Evolutionary conservation across 2,113 vertebrate species (phyloP).

Genomic region (Conger conger): DNA sequence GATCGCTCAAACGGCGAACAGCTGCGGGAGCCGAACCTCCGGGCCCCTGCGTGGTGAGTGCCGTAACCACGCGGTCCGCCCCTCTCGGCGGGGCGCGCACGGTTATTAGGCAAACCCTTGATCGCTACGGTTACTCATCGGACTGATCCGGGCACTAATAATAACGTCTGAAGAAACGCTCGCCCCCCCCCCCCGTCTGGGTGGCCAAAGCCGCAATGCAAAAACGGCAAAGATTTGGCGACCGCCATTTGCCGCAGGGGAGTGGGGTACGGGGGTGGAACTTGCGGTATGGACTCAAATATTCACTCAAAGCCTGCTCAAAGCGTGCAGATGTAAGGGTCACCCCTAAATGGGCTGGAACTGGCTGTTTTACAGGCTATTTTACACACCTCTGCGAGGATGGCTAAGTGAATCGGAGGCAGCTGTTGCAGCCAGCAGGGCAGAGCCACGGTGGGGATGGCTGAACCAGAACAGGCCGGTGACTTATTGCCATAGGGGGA

Average conservation of each 20-base stretch:
- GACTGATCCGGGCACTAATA: not conserved
- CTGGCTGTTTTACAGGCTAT: not conserved
- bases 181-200: not conserved
- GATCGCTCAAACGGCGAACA: slow-evolving; percentile 62
- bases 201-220: not conserved
- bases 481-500: not conserved
- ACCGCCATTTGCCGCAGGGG: not conserved
- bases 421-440: slow-evolving; percentile 5
- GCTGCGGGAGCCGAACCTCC: slow-evolving; percentile 44
- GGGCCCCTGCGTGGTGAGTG: not conserved
- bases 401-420: slow-evolving; percentile 14
- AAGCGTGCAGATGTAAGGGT: too few relatives aligned
- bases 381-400: not conserved
- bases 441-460: not conserved
- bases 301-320: too few relatives aligned
- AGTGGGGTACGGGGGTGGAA: too few relatives aligned
- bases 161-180: not conserved
- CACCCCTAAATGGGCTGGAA: too few relatives aligned
- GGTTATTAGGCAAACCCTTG: not conserved
- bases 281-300: too few relatives aligned
- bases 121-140: not conserved
- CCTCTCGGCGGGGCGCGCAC: not conserved
- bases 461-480: not conserved
- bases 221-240: not conserved
- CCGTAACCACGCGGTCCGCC: not conserved